These are phyloP conservation scores for Gila orcuttii DNA, from an alignment of 2,113 vertebrate species.

Conservation along the genomic window DNA sequence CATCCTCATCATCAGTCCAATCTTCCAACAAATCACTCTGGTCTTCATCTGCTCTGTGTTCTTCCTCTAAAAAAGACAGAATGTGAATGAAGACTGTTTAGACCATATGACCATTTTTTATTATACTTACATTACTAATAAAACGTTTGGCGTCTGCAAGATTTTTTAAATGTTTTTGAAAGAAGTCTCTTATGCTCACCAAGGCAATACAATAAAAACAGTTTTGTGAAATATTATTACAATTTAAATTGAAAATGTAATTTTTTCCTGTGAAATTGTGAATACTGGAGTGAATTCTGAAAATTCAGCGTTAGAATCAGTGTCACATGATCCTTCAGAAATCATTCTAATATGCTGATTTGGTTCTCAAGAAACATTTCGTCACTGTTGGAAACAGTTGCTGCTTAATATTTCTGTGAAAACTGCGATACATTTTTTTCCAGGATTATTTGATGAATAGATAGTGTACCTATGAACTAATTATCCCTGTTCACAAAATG, in stretches of 20 bases:
- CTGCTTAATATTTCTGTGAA: no score
- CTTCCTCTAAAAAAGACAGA: constrained; percentile 24
- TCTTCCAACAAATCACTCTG: constrained; percentile 35
- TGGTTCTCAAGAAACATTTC: neutral
- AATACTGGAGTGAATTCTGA: neutral
- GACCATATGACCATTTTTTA: neutral
- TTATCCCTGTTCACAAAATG: neutral
- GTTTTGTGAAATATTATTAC: neutral
- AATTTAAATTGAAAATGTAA: neutral
- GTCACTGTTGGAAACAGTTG: neutral
- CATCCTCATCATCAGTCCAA: constrained; percentile 46
- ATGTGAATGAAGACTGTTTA: neutral
- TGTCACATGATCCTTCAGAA: neutral
- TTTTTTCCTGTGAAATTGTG: no score
- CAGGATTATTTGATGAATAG: neutral
- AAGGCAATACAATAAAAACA: neutral
- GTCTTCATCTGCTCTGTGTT: constrained; percentile 37
- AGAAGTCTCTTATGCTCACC: neutral
- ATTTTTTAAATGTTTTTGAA: neutral
- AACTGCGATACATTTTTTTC: no score
- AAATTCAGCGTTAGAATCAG: neutral
- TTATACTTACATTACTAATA: neutral
- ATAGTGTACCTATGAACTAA: neutral
- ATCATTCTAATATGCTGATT: neutral
- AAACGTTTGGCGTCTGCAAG: neutral